Base-by-base conservation (phyloP, 1,140 invertebrate species). In the Papilio polyxenes region DNA sequence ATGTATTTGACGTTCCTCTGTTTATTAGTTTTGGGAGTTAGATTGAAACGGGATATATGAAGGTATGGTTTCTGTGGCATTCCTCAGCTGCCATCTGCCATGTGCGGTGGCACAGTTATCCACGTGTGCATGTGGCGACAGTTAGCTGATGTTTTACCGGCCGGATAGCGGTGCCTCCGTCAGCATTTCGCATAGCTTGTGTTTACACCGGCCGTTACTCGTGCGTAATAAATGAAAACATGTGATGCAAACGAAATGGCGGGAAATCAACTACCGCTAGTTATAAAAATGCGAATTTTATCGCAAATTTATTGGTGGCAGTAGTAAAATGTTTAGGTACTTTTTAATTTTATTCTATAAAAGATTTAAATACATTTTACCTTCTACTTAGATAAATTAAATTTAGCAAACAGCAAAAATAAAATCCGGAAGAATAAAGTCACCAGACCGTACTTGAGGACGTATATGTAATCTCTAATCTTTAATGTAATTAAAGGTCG, bases 131-230 rank as follows among this genome's bases (percentile, higher is more conserved):
- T 20, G 11, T 15, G 20, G n/a, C 37, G 31, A 48, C 44, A 48
- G 44, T 44, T 48, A 51, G 0, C 3, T 23, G 7, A 20, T 59
- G 81, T 86, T 89, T 88, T 88, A 85, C 86, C 86, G 89, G 87
- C 87, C 89, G 86, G 62, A 56, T 90, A 90, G 88, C 90, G 89
- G 90, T 90, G 79, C 77, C 49, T 20, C 7, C 23, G 23, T 65
- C 62, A 9, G 62, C 10, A 65, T 23, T 9, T 11, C n/a, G 10
- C 10, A 53, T 9, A 53, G 23, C 62, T 65, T 48, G 44, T 48
- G 48, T 44, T 76, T 23, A 49, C 75, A 23, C n/a, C 40, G 40
- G 40, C 11, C 40, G 40, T 76, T 48, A 48, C 48, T 76, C 17
- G 31, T 76, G 72, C 44, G 44, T 75, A 15, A 31, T 53, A 53